A percentile compares a stretch with the other conserved stretches of the same genome.
These are phyloP conservation scores for Corythoichthys haematopterus DNA, from an alignment of 2,113 vertebrate species.

Conservation along the genomic window DNA sequence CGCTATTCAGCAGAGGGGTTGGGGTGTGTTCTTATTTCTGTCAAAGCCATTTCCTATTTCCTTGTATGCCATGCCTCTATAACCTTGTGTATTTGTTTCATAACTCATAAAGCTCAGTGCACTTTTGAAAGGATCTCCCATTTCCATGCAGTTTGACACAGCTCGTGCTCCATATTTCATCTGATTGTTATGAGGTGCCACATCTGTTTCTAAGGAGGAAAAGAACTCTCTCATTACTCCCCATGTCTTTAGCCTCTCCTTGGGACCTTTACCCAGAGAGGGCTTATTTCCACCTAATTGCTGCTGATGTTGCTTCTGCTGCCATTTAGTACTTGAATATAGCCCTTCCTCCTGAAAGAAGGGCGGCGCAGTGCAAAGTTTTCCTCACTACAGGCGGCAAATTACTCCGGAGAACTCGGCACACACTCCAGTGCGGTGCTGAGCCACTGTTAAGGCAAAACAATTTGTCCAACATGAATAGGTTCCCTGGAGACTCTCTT, in stretches of 20 bases:
- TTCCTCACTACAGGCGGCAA: conserved; percentile 59
- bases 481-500: conserved; percentile 65
- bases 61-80: conserved; percentile 10
- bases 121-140: conserved; percentile 40
- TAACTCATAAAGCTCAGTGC: conserved; percentile 29
- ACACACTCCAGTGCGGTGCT: conserved; percentile 41
- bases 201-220: conserved; percentile 17
- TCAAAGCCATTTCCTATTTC: conserved; percentile 29
- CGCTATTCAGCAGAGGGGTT: conserved; percentile 2
- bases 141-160: conserved; percentile 28
- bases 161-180: conserved; percentile 39
- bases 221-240: conserved; percentile 43
- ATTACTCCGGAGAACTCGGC: conserved; percentile 64
- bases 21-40: not conserved
- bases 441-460: conserved; percentile 62
- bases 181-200: conserved; percentile 11
- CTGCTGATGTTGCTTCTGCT: conserved; percentile 45
- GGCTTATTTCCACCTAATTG: conserved; percentile 58
- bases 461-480: conserved; percentile 71
- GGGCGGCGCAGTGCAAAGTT: conserved; percentile 49
- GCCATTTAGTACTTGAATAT: conserved; percentile 50
- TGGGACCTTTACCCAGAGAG: conserved; percentile 37
- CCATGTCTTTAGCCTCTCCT: conserved; percentile 26
- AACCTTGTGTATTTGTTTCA: conserved; percentile 25
- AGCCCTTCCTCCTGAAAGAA: conserved; percentile 30